phyloP scores from a whole-genome alignment of 2,797 vertebrate genomes.

The Martes flavigula region DNA sequence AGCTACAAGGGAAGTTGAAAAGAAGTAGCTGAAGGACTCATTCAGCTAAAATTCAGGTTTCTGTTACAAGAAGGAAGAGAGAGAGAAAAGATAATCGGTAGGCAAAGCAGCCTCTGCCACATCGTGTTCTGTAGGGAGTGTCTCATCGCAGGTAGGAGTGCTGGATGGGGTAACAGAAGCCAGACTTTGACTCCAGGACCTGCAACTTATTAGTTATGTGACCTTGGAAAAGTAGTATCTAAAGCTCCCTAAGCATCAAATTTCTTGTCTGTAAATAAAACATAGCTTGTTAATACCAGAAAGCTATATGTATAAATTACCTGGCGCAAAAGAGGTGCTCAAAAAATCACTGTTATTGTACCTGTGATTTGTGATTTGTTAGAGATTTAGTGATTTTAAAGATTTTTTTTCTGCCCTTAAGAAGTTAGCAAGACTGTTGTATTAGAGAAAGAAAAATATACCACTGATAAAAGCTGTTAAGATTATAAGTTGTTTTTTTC shows the following conservation, averaged over 20 bases:
- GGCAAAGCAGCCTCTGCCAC: not conserved
- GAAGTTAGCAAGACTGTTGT: not conserved
- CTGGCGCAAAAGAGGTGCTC: not conserved
- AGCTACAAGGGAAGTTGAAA: not conserved
- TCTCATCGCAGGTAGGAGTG: not conserved
- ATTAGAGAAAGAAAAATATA: conserved; percentile 29
- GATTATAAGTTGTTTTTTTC: not conserved
- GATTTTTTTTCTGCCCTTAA: not conserved
- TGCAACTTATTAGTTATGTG: not conserved
- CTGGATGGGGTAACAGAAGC: not conserved
- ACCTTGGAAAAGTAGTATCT: not conserved
- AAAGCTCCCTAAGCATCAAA: not conserved
- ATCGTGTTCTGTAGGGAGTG: not conserved
- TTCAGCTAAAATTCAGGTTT: not conserved
- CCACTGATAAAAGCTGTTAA: not conserved
- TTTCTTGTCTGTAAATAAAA: not conserved
- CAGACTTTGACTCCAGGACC: not conserved
- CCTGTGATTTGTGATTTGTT: conserved; percentile 33
- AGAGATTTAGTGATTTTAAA: not conserved
- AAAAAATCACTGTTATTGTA: not conserved
- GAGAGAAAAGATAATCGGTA: not conserved
- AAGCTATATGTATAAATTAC: not conserved
- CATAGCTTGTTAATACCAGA: not conserved
- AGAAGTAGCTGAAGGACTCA: not conserved
- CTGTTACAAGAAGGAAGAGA: not conserved